Evolutionary conservation across 2,797 vertebrate genomes (phyloP), one percentile per base, ranked within the genome.

Genomic region (Microchirus variegatus): DNA sequence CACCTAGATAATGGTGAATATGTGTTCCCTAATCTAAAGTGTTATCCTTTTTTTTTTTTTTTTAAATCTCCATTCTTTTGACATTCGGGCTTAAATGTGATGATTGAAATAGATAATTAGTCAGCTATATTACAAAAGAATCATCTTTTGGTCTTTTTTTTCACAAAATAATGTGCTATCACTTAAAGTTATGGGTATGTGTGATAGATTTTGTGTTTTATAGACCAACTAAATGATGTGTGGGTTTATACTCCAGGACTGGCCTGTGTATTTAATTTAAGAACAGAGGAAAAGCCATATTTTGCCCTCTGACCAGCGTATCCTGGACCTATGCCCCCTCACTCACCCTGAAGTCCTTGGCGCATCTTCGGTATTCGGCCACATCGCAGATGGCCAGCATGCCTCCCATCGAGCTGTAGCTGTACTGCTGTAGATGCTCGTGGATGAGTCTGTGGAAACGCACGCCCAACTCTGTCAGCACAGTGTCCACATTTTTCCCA

Each of bases 361-460:
- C 97, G 83, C 95, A 95, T 82, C 96, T 96, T 75, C 97, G 94
- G 75, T 99, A 99, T 78, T 99, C 97, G 53, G 97, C 97, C 81
- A 99, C 97, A 0, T 99, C 98, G 82, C 98, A 99, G 88, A 99
- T 99, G 81, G 97, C 97, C 80, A 98, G 91, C 97, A 99, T 99
- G 90, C 97, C 97, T 70, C 98, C 97, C 96, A 98, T 99, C 56
- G 95, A 99, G 86, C 96, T 98, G 91, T 99, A 99, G 74, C 94
- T 96, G 91, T 96, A 99, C 82, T 98, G 97, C 89, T 99, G 98
- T 67, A 99, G 93, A 89, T 99, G 98, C 66, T 99, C 98, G 4
- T 96, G 97, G 85, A 97, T 95, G 67, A 99, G 96, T 36, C 97
- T 93, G 87, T 99, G 97, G 90, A 99, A 99, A 72, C 97, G 96